A percentile compares a stretch with the other conserved stretches of the same genome.
Evolutionary conservation across 1,140 invertebrate species (phyloP).

Genomic region (Heliconius hewitsoni): DNA sequence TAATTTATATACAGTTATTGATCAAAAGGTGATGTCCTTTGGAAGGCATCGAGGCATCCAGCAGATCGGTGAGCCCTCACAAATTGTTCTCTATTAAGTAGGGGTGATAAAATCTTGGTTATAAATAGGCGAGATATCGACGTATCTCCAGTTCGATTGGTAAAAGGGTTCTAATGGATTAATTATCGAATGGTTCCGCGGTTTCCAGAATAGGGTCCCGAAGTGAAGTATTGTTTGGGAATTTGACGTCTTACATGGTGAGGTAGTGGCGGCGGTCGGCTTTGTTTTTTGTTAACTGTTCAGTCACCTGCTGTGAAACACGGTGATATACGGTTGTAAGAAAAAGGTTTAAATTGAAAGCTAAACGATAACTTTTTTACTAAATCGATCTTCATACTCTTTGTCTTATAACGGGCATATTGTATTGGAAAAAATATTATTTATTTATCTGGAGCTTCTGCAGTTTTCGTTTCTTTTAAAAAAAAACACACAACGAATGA

Average conservation of each 20-base stretch:
- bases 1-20: slow-evolving; percentile 81
- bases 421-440: slow-evolving; percentile 15
- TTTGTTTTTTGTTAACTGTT: slow-evolving; percentile 37
- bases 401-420: slow-evolving; percentile 23
- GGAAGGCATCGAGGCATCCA: slow-evolving; percentile 68
- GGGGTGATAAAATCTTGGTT: slow-evolving; percentile 71
- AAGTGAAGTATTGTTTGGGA: slow-evolving; percentile 30
- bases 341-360: slow-evolving; percentile 35
- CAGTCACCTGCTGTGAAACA: slow-evolving; percentile 37
- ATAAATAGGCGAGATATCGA: slow-evolving; percentile 48
- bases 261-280: slow-evolving; percentile 31
- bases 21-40: slow-evolving; percentile 79
- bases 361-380: slow-evolving; percentile 33
- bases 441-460: background rate
- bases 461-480: slow-evolving; percentile 4
- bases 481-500: slow-evolving; percentile 12
- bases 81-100: slow-evolving; percentile 67
- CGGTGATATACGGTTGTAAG: slow-evolving; percentile 35
- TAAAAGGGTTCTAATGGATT: slow-evolving; percentile 54
- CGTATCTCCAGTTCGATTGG: slow-evolving; percentile 54
- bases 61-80: slow-evolving; percentile 58
- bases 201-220: slow-evolving; percentile 40
- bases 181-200: slow-evolving; percentile 47
- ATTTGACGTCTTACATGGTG: slow-evolving; percentile 32
- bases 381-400: slow-evolving; percentile 22